Evolutionary conservation across 2,797 vertebrate genomes (phyloP).

Genomic region (Gouania willdenowi): DNA sequence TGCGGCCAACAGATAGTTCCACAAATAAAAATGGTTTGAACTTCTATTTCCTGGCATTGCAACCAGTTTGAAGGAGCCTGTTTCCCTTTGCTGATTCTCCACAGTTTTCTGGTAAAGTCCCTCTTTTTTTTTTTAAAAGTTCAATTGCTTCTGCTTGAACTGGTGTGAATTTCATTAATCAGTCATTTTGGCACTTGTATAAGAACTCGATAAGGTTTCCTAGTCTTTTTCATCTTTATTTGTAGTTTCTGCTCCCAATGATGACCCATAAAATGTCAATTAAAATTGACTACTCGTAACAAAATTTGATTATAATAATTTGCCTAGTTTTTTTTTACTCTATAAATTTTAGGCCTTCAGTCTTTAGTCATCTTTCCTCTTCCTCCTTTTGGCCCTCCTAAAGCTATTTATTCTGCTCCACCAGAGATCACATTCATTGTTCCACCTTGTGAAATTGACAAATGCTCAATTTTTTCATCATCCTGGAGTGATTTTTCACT

Average conservation of each 20-base stretch:
- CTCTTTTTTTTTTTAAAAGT: not conserved
- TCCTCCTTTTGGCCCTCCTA: slow-evolving; percentile 25
- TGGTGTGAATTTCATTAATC: slow-evolving; percentile 10
- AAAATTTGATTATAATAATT: too few relatives aligned
- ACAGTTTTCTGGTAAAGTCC: slow-evolving; percentile 3
- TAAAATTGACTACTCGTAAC: too few relatives aligned
- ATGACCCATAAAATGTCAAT: too few relatives aligned
- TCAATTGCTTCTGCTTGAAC: slow-evolving; percentile 27
- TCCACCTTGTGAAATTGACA: slow-evolving; percentile 38
- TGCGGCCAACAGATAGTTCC: slow-evolving; percentile 77
- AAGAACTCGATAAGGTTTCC: too few relatives aligned
- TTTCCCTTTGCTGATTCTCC: slow-evolving; percentile 10
- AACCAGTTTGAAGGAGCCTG: slow-evolving; percentile 18
- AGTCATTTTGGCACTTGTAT: not conserved
- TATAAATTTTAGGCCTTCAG: too few relatives aligned
- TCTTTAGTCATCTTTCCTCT: too few relatives aligned
- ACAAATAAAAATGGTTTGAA: slow-evolving; percentile 75
- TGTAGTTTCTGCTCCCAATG: too few relatives aligned
- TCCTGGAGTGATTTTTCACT: slow-evolving; percentile 9
- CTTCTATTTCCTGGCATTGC: slow-evolving; percentile 67
- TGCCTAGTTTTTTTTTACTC: too few relatives aligned
- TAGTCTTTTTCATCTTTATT: too few relatives aligned
- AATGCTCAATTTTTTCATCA: slow-evolving; percentile 39
- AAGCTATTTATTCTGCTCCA: slow-evolving; percentile 46
- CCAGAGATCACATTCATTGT: slow-evolving; percentile 41